These are phyloP conservation scores for Notolabrus celidotus DNA, from an alignment of 2,797 vertebrate species.

Conservation along the genomic window DNA sequence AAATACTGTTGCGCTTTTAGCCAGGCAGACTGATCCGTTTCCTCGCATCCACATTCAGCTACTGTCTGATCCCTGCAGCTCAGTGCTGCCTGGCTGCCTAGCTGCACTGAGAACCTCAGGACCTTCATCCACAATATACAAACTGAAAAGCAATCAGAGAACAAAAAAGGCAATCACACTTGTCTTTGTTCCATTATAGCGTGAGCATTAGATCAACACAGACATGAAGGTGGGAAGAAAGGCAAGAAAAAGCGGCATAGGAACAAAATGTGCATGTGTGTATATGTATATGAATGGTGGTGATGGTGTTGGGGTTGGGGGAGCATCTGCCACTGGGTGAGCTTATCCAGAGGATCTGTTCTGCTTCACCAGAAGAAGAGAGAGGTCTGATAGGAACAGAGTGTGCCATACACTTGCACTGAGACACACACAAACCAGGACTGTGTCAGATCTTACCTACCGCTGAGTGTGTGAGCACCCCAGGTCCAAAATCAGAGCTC, in stretches of 20 bases:
- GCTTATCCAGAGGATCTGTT: slow-evolving; percentile 84
- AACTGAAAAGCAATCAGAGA: slow-evolving; percentile 47
- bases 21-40: slow-evolving; percentile 45
- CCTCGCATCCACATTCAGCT: slow-evolving; percentile 50
- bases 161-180: slow-evolving; percentile 54
- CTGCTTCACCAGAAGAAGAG: slow-evolving; percentile 76
- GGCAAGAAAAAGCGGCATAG: slow-evolving; percentile 37
- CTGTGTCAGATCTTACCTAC: slow-evolving; percentile 77
- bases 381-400: slow-evolving; percentile 70
- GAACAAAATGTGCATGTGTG: slow-evolving; percentile 46
- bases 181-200: slow-evolving; percentile 68
- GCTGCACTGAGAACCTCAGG: slow-evolving; percentile 40
- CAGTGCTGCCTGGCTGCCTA: slow-evolving; percentile 34
- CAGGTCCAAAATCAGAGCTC: slow-evolving; percentile 75
- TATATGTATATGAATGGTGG: slow-evolving; percentile 18
- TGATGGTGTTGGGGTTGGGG: neutral
- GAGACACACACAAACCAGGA: slow-evolving; percentile 65
- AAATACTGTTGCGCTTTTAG: slow-evolving; percentile 14
- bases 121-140: slow-evolving; percentile 44
- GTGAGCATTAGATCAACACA: slow-evolving; percentile 56
- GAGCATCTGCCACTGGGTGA: slow-evolving; percentile 77
- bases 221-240: slow-evolving; percentile 36
- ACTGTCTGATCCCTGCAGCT: slow-evolving; percentile 44
- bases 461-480: slow-evolving; percentile 73
- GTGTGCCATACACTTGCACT: slow-evolving; percentile 70